Conservation (phyloP, 2,113 vertebrate genomes). For the Epinephelus moara region DNA sequence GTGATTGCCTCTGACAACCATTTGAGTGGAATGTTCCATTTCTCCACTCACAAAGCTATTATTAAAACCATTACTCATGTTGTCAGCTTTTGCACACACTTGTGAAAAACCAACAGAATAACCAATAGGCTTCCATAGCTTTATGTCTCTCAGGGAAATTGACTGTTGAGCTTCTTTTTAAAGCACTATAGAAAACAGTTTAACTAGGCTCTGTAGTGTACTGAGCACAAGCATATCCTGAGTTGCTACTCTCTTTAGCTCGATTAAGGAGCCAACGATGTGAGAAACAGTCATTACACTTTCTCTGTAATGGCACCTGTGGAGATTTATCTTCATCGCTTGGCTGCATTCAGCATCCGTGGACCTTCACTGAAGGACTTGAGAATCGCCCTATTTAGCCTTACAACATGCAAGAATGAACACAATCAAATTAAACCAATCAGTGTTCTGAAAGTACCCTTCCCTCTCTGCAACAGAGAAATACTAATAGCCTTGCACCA, state of each 20-base stretch:
- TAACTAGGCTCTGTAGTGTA: conserved; percentile 64
- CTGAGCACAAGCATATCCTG: conserved; percentile 57
- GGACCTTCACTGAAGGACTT: conserved; percentile 50
- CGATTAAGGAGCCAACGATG: conserved; percentile 78
- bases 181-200: conserved; percentile 62
- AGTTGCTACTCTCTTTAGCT: conserved; percentile 73
- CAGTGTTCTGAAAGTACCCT: conserved; percentile 38
- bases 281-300: conserved; percentile 77
- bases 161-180: conserved; percentile 68
- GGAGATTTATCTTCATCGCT: conserved; percentile 76
- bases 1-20: conserved; percentile 66
- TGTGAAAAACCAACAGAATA: conserved; percentile 71
- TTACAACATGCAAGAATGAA: conserved; percentile 67
- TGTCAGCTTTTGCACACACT: conserved; percentile 53
- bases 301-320: conserved; percentile 73
- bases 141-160: conserved; percentile 63
- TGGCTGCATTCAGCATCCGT: conserved; percentile 68
- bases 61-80: conserved; percentile 71
- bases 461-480: conserved; percentile 39
- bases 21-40: conserved; percentile 64
- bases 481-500: conserved; percentile 52
- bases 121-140: conserved; percentile 57
- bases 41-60: conserved; percentile 68
- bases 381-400: conserved; percentile 68
- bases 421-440: conserved; percentile 73